Base-by-base conservation (phyloP, 1,140 invertebrate genomes). In the Drosophila repleta region DNA sequence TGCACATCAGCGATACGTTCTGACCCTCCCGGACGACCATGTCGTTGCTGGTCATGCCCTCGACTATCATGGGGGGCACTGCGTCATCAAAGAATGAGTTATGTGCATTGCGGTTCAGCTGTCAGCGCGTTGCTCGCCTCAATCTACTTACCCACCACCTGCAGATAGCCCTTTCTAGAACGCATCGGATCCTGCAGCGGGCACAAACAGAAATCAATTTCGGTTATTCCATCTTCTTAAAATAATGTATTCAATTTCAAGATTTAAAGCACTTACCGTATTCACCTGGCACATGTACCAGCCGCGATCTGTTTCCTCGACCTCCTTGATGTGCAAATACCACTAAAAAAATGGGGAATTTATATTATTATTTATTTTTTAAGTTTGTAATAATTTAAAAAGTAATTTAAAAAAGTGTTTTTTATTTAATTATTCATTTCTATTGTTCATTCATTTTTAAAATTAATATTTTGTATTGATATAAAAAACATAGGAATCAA, bases 21-120 rank as follows among this genome's bases (percentile, higher is more conserved):
- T 95, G 95, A 3, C 96, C 96, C 93, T 98, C 97, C 17, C 97
- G 93, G 1, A 97, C 97, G 20, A 98, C 96, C 93, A 98, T 95
- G 89, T 98, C 97, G 10, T 96, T 95, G 83, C 96, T 97, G 18
- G 96, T 96, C 92, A 97, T 96, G 75, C 95, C 95, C 90, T 96
- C 95, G 56, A 97, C 94, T 75, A 97, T 97, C 90, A 94, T 94
- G 13, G 97, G 97, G 15, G 97, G 96, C 74, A 98, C 97, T 97
- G 91, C 17, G 20, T 17, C 45, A 29, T 64, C 52, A 53, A 57
- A 53, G 53, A 79, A 71, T 69, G 48, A 63, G 49, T 55, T 76
- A 41, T 55, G 29, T 45, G 32, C 7, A 24, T 29, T 41, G 17
- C 10, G 43, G 72, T 68, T 68, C 64, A 68, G 53, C 52, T 35